phyloP scores from a whole-genome alignment of 2,797 vertebrate genomes.

The Mormyrops boulengeri region DNA sequence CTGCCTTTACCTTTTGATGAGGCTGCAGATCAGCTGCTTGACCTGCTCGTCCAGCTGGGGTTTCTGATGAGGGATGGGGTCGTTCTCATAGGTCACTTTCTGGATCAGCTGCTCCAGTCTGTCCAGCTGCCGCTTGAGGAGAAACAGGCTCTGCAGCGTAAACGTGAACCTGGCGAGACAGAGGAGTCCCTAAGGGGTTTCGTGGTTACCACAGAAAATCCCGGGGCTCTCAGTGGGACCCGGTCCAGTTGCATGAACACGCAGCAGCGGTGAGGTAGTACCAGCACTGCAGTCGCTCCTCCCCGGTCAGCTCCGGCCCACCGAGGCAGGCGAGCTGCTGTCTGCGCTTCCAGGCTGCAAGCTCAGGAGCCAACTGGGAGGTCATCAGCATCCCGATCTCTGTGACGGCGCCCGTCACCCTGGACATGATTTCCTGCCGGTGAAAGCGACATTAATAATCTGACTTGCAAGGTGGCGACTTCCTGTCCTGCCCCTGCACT shows the following conservation, averaged over 20 bases:
- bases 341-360: constrained; percentile 85
- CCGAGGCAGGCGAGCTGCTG: constrained; percentile 91
- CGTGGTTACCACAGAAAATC: not conserved
- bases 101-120: constrained; percentile 84
- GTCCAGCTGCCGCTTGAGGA: constrained; percentile 85
- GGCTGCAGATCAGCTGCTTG: constrained; percentile 80
- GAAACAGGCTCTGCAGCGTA: constrained; percentile 87
- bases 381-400: constrained; percentile 77
- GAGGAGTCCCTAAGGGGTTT: not conserved
- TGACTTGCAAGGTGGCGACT: not conserved
- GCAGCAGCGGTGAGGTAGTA: constrained; percentile 43
- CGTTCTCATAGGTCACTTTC: constrained; percentile 88
- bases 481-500: not conserved
- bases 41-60: constrained; percentile 81
- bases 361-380: constrained; percentile 76
- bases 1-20: constrained; percentile 78
- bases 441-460: not conserved
- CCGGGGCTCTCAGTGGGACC: not conserved
- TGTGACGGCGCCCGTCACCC: constrained; percentile 78
- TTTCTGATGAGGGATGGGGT: constrained; percentile 83
- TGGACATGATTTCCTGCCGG: constrained; percentile 78
- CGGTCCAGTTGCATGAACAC: not conserved
- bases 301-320: constrained; percentile 77
- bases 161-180: constrained; percentile 72
- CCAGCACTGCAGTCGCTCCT: constrained; percentile 95